These are phyloP conservation scores for Turritopsis dohrnii DNA, from an alignment of 30 jellyfish, hydroid and myxozoan genomes.

Conservation along the genomic window DNA sequence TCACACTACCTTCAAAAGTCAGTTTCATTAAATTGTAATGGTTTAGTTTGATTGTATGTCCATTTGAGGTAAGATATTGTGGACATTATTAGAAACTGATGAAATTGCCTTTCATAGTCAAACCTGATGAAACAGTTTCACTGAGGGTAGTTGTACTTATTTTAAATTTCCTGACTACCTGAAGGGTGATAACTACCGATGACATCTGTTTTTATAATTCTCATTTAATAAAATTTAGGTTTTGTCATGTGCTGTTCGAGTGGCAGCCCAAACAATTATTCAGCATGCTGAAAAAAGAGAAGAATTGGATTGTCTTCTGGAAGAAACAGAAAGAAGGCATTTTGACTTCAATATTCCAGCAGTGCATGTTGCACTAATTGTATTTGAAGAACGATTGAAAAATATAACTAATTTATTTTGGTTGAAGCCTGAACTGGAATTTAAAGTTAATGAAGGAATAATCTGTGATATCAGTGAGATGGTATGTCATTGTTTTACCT, in stretches of 20 bases:
- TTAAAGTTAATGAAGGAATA: neutral
- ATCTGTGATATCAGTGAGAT: neutral
- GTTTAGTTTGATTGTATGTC: too few relatives aligned
- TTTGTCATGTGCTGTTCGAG: neutral
- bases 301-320: neutral
- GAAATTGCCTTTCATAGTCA: too few relatives aligned
- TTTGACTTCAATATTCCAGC: neutral
- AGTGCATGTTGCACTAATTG: slow-evolving; percentile 4
- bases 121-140: too few relatives aligned
- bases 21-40: too few relatives aligned
- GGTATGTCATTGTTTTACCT: neutral
- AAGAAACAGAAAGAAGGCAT: neutral
- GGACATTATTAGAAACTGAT: too few relatives aligned
- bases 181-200: too few relatives aligned
- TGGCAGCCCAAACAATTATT: neutral
- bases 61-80: too few relatives aligned
- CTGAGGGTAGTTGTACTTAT: too few relatives aligned
- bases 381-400: slow-evolving; percentile 5
- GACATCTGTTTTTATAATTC: too few relatives aligned
- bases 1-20: too few relatives aligned
- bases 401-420: neutral
- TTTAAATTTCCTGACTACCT: too few relatives aligned
- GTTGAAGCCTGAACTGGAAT: neutral
- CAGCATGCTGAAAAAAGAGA: neutral
- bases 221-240: neutral